Base-by-base conservation (phyloP, 2,888 invertebrate genomes). In the Gari tellinella region DNA sequence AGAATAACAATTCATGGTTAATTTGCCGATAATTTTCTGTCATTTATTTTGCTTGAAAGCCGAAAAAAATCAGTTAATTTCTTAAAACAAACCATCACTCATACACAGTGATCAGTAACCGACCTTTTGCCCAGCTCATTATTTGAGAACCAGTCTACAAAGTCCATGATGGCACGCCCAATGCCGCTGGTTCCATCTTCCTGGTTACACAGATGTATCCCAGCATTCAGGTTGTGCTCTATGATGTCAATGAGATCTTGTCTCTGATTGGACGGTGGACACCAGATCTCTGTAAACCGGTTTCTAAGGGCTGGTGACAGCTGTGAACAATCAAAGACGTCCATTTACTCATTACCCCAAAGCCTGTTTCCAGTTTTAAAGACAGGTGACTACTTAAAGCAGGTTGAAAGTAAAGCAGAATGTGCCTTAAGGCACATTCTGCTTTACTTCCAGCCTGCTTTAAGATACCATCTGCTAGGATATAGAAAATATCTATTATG, bases 251-350 rank as follows among this genome's bases (percentile, higher is more conserved):
- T 92, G 45, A 98, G 93, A 92, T 99, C 99, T 15, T 94, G 93
- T 60, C 94, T 93, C 17, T 84, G 75, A 40, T 63, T 72, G 26
- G 84, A 83, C 55, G 84, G 88, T 64, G 96, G 96, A 89, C 99
- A 99, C 99, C 99, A 99, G 89, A 99, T 97, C 93, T 99, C 99
- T 0, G 99, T 99, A 87, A 99, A 98, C 53, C 99, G 95, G 93
- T 99, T 99, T 57, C 99, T 94, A 56, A 99, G 93, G 0, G 99
- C 99, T 0, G 99, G 99, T 0, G 99, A 99, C 12, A 99, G 93
- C 94, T 94, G 84, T 17, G 91, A 85, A 46, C 12, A 53, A 38
- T 17, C 5, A 43, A n/a, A 43, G n/a, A n/a, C n/a, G n/a, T n/a
- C n/a, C n/a, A n/a, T n/a, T n/a, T n/a, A n/a, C n/a, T n/a, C n/a